Evolutionary conservation across 2,797 vertebrate genomes (phyloP), one percentile per base, ranked within the genome.

Genomic region (Coranthus polyacanthus): DNA sequence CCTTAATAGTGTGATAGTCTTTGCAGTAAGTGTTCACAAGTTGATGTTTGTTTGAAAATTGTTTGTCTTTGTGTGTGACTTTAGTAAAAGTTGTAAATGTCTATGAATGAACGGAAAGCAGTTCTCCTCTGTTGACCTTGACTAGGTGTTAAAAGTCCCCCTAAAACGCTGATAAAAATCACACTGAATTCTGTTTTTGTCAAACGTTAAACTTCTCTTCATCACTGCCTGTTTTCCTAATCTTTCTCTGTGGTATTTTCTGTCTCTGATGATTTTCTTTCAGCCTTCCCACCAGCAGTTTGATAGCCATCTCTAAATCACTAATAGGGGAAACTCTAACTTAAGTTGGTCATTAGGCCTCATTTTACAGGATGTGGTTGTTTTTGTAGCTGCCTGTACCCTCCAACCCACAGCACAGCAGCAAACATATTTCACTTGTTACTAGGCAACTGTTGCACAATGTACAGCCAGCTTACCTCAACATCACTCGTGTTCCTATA

Each of bases 321-420:
- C 43, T 15, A 24, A 24, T 3, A 2, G 2, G 15, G 44, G 26
- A 62, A 70, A 12, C 36, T 4, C 6, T n/a, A n/a, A n/a, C n/a
- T 13, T 16, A n/a, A 26, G 15, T 49, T 10, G 18, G 34, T 45
- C 11, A 12, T 45, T 41, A 52, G 20, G 12, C 12, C 22, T 2
- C 1, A 1, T 49, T 47, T 66, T 3, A 77, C 69, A 85, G 83
- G 79, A 90, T 70, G 68, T 83, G 64, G 60, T 66, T 62, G 37
- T 61, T 78, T 49, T 53, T 11, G 32, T 36, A 29, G 63, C 29
- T 17, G 43, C 15, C 20, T 42, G n/a, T 18, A 9, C 32, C 6
- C 15, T 59, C 15, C 55, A 42, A 42, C 59, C 58, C n/a, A 34
- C 52, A 15, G 24, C 17, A n/a, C n/a, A n/a, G n/a, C n/a, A n/a